These are phyloP conservation scores for Carassius auratus DNA, from an alignment of 2,113 vertebrate genomes.

Conservation along the genomic window DNA sequence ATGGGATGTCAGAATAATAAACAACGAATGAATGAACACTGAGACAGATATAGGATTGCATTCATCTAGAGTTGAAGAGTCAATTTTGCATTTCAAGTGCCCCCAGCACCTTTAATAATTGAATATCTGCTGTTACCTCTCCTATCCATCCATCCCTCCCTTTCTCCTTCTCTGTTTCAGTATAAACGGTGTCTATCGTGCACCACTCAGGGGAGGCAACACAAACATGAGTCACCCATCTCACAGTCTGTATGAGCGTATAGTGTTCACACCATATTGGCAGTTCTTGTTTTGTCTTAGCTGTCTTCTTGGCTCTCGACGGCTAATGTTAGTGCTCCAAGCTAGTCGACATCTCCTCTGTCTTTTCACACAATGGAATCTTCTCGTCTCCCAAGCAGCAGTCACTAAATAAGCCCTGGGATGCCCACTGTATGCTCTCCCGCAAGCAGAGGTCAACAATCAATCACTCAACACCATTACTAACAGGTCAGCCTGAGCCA, in stretches of 20 bases:
- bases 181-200: constrained; percentile 54
- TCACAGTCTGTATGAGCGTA: background rate
- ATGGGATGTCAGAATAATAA: constrained; percentile 49
- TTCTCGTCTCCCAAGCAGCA: constrained; percentile 1
- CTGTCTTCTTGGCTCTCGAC: background rate
- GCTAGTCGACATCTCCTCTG: background rate
- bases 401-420: constrained; percentile 43
- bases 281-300: background rate
- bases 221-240: background rate
- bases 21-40: constrained; percentile 4
- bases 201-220: constrained; percentile 17
- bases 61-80: constrained; percentile 15
- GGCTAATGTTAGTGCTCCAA: background rate
- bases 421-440: constrained; percentile 30
- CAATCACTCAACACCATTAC: constrained; percentile 55
- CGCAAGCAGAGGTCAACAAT: constrained; percentile 31
- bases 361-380: constrained; percentile 14
- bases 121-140: constrained; percentile 59
- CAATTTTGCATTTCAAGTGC: constrained; percentile 69
- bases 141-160: constrained; percentile 47
- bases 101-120: constrained; percentile 69
- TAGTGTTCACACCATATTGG: constrained; percentile 5
- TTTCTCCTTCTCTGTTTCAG: constrained; percentile 51
- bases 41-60: constrained; percentile 11
- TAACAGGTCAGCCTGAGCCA: constrained; percentile 48